Evolutionary conservation across 2,113 vertebrate species (phyloP).

Genomic region (Nycticryphes semicollaris): DNA sequence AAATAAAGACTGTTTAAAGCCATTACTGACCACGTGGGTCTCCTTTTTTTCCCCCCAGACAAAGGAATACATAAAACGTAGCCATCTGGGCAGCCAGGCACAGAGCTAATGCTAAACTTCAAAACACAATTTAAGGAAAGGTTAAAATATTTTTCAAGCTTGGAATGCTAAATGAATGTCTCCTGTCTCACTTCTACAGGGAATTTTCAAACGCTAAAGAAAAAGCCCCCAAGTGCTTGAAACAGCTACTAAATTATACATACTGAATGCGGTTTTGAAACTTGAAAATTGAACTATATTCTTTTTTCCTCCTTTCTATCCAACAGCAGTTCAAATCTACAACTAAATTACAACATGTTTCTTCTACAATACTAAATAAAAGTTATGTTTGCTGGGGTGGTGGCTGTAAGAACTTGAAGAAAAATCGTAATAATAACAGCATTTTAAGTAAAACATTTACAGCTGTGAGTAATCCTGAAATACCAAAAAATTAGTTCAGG

Average conservation of each 20-base stretch:
- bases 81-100: slow-evolving; percentile 9
- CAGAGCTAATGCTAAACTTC: not conserved
- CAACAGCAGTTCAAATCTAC: not conserved
- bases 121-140: slow-evolving; percentile 6
- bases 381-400: not conserved
- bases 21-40: not conserved
- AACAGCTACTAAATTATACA: slow-evolving; percentile 7
- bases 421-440: not conserved
- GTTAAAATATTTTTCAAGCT: slow-evolving; percentile 26
- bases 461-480: not conserved
- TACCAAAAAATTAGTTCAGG: not conserved
- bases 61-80: slow-evolving; percentile 18
- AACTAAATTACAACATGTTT: not conserved
- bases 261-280: not conserved
- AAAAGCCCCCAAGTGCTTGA: not conserved
- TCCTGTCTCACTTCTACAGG: not conserved
- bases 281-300: not conserved
- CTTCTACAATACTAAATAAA: not conserved
- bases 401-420: not conserved
- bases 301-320: not conserved
- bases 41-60: not conserved
- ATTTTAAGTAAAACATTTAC: not conserved
- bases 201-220: slow-evolving; percentile 6
- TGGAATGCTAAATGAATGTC: slow-evolving; percentile 16
- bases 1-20: slow-evolving; percentile 19